Base-by-base conservation (phyloP, 2,797 vertebrate species). In the Brachyrhaphis roseni region DNA sequence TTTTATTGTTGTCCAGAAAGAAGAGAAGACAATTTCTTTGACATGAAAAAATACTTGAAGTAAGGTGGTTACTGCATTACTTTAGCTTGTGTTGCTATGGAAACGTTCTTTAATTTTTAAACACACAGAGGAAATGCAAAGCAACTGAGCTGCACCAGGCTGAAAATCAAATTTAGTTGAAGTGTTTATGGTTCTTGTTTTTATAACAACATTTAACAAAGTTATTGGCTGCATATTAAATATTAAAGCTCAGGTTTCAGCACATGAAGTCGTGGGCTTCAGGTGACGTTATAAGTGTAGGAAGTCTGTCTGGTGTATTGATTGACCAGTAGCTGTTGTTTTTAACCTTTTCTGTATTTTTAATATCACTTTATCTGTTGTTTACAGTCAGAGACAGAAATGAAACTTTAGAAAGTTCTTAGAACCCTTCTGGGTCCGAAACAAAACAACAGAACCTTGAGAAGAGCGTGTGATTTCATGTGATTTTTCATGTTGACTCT, bases 401-500 rank as follows among this genome's bases (percentile, higher is more conserved):
- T 41, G 20, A 68, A 41, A n/a, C 39, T 66, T 39, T 16, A 68
- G 16, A 41, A 68, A 13, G 64, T 6, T 16, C 1, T 0, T 8
- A 28, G 12, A 45, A n/a, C 26, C 41, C 68, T n/a, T 26, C 68
- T 28, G 41, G 68, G 26, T 45, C 68, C 6, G 5, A n/a, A 71
- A 45, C 20, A 6, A 5, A 70, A 23, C 23, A 3, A 36, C 23
- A 74, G 39, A 59, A 49, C 8, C 0, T 75, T 78, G 11, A 64
- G 59, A 36, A 55, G 76, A 51, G 49, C 75, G 11, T 28, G 53
- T 57, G 53, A 57, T 57, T 57, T n/a, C 76, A 78, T 76, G 41
- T 72, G 78, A 76, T 80, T 76, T 16, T 28, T 62, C 7, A 12
- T 71, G 28, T 46, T 5, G 28, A 47, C 10, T 36, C 10, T 49